Conservation (phyloP, 2,113 vertebrate species). For the Acanthisitta chloris region DNA sequence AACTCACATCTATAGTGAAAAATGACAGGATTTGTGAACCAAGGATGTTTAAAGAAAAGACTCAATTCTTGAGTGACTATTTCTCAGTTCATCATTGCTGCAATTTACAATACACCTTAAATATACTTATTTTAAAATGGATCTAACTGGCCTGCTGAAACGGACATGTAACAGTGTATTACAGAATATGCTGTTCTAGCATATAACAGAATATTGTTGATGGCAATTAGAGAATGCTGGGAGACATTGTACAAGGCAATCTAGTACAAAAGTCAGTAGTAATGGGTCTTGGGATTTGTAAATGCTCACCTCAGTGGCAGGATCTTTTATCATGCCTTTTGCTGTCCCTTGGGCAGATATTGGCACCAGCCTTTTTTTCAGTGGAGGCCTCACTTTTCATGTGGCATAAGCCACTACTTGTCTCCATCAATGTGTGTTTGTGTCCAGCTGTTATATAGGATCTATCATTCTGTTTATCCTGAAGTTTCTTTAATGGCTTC, state of each 20-base stretch:
- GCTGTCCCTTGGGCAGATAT: neutral
- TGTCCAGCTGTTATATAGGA: neutral
- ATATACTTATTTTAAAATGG: neutral
- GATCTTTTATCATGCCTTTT: neutral
- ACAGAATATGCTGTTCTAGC: neutral
- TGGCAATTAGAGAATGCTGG: neutral
- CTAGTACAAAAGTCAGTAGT: neutral
- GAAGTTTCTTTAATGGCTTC: neutral
- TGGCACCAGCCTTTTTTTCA: neutral
- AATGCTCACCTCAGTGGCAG: neutral
- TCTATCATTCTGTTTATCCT: neutral
- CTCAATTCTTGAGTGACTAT: neutral
- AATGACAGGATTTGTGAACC: conserved; percentile 1
- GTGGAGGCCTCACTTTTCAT: neutral
- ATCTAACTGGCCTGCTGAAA: neutral
- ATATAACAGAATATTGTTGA: neutral
- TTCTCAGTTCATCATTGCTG: neutral
- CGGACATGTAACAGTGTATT: neutral
- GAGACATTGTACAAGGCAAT: rapidly evolving
- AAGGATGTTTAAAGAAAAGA: neutral
- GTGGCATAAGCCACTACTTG: neutral
- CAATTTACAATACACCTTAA: neutral
- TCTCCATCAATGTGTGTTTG: neutral
- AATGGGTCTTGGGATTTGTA: neutral
- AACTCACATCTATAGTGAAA: neutral